Evolutionary conservation across 2,113 vertebrate genomes (phyloP), one percentile per base, ranked within the genome.

Genomic region (Odobenus rosmarus): DNA sequence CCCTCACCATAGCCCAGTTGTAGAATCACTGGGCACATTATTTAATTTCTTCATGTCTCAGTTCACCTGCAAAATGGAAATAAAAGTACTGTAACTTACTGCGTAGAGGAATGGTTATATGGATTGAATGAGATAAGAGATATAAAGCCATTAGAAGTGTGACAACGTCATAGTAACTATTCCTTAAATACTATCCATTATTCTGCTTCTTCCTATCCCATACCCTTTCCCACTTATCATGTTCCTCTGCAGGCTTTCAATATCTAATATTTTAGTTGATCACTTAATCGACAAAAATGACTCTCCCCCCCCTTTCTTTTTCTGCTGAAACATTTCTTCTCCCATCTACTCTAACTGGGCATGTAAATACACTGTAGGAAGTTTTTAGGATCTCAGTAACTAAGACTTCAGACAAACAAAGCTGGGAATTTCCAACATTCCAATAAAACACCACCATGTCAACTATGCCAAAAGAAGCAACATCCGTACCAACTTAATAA

Each of bases 401-500:
- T 72, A 74, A 89, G 46, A 79, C 21, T 90, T 93, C 64, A 72
- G 71, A 76, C 72, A 94, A 55, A 72, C 46, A 93, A 59, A 93
- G 12, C 33, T 64, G 42, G 76, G 81, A 71, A 77, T 81, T 95
- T 95, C 88, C 81, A 90, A 71, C 49, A 36, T 69, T 92, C 39
- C 51, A 79, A 69, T 86, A 89, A 80, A 94, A 64, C 36, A 90
- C 8, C 8, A 59, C 39, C 26, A 46, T 24, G 24, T 72, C 36
- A 91, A 86, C 57, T 28, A 71, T 49, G 90, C 59, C 67, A 36
- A n/a, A 51, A 49, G 57, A 95, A 55, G 51, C 6, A 80, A 62
- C 23, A 80, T 11, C 42, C 42, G 39, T 12, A 18, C 21, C 49
- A 79, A 23, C 3, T 51, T 55, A 76, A 64, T 72, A 91, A 85